These are phyloP conservation scores for Emberiza fucata DNA, from an alignment of 2,113 vertebrate species.

Conservation along the genomic window DNA sequence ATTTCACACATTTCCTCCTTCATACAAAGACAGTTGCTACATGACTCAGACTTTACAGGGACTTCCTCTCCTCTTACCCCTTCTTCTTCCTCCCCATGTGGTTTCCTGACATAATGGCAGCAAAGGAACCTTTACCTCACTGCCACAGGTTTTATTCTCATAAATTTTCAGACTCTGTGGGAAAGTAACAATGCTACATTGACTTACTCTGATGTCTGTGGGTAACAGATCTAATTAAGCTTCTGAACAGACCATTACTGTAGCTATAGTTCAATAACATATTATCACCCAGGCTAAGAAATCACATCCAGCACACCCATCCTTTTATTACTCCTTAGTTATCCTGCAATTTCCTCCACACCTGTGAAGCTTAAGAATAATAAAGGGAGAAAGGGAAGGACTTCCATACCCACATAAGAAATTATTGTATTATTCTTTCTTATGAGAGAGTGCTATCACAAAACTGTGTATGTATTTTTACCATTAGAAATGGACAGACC, in stretches of 20 bases:
- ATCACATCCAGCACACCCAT: neutral
- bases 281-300: neutral
- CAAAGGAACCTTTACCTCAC: neutral
- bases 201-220: neutral
- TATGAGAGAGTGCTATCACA: neutral
- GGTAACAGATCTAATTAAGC: constrained; percentile 14
- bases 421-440: neutral
- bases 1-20: neutral
- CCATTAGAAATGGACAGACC: neutral
- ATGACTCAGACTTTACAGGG: neutral
- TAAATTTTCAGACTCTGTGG: neutral
- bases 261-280: neutral
- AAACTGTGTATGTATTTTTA: neutral
- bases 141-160: neutral
- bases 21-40: neutral
- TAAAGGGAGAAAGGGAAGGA: neutral
- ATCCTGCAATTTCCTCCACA: neutral
- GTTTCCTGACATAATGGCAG: neutral
- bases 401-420: neutral
- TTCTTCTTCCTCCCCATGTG: neutral
- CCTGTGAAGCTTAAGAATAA: neutral
- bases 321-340: neutral
- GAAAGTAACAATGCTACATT: neutral
- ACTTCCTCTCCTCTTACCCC: neutral
- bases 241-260: neutral